Percentiles rank a stretch among this genome's conserved stretches.
These are phyloP conservation scores for Danionella dracula DNA, from an alignment of 2,797 vertebrate genomes.

Conservation along the genomic window DNA sequence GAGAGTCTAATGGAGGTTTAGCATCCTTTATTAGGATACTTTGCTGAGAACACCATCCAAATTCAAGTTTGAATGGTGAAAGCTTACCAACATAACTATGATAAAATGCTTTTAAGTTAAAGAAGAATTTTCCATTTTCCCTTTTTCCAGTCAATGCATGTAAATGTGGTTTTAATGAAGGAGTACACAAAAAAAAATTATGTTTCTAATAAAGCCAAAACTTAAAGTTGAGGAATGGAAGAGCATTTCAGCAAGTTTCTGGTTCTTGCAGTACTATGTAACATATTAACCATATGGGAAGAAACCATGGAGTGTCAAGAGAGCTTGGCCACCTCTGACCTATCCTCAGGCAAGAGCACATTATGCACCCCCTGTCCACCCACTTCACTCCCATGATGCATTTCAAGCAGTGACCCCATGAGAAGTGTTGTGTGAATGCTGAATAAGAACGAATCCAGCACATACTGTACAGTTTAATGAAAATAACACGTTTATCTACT, in stretches of 20 bases:
- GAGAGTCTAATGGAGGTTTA: too few species aligned
- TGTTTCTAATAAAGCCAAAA: too few species aligned
- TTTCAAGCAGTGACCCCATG: constrained; percentile 15
- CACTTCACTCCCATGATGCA: constrained; percentile 14
- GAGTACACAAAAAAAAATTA: too few species aligned
- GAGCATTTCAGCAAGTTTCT: neutral
- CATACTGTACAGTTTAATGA: neutral
- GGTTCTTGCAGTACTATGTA: neutral
- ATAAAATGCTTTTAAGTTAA: too few species aligned
- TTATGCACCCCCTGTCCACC: constrained; percentile 15
- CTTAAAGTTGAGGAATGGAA: too few species aligned
- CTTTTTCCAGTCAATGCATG: too few species aligned
- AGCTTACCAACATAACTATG: too few species aligned
- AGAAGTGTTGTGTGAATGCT: neutral
- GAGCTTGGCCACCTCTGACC: constrained; percentile 21
- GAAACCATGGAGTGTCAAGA: constrained; percentile 2
- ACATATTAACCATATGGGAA: constrained; percentile 11
- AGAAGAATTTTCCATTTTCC: too few species aligned
- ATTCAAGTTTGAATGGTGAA: too few species aligned
- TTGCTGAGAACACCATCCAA: too few species aligned
- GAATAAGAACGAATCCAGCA: neutral
- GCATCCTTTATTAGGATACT: too few species aligned
- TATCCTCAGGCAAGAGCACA: constrained; percentile 14
- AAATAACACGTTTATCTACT: neutral
- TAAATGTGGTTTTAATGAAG: too few species aligned